phyloP scores from a whole-genome alignment of 2,113 vertebrate species.

The Castor canadensis region DNA sequence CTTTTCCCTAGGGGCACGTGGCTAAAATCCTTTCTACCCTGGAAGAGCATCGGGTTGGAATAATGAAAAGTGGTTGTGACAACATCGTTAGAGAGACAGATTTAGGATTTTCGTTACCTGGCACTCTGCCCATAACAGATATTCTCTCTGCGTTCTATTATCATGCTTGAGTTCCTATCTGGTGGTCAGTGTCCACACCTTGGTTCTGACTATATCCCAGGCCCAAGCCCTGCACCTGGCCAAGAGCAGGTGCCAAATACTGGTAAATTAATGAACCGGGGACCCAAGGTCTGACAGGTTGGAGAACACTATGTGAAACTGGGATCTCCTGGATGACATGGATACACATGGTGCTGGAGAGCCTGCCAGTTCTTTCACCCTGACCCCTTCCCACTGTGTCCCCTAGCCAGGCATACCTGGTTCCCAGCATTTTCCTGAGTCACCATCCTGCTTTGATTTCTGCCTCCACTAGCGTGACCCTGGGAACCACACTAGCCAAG shows the following conservation, averaged over 20 bases:
- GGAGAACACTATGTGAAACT: not conserved
- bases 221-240: no score
- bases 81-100: not conserved
- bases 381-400: no score
- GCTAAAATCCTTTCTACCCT: not conserved
- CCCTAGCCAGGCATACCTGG: no score
- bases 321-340: no score
- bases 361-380: no score
- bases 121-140: not conserved
- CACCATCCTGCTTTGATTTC: no score
- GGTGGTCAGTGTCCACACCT: not conserved
- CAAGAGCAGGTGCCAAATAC: not conserved
- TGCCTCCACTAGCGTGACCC: no score
- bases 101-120: not conserved
- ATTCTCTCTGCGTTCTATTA: not conserved
- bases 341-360: no score
- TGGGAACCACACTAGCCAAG: no score
- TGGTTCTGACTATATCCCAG: not conserved
- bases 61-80: not conserved
- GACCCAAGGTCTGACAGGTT: not conserved
- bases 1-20: not conserved
- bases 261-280: not conserved
- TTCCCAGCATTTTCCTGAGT: no score
- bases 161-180: not conserved
- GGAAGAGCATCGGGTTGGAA: not conserved